phyloP scores from a whole-genome alignment of 2,113 vertebrate species.

The Muntiacus reevesi region DNA sequence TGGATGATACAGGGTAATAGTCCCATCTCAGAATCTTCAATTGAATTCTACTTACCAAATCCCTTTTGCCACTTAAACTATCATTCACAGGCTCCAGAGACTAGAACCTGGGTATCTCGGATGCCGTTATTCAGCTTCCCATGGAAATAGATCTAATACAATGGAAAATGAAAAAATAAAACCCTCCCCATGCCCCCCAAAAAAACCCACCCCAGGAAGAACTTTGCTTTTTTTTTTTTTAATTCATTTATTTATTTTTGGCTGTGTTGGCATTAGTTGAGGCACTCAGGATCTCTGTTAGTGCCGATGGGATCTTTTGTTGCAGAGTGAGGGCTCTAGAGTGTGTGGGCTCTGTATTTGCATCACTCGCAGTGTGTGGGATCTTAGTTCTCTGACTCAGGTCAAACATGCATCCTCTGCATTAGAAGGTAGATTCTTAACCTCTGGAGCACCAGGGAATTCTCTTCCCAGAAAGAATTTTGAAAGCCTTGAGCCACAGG shows the following conservation, averaged over 20 bases:
- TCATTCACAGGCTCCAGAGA: not conserved
- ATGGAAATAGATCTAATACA: not conserved
- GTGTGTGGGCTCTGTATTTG: too few species aligned
- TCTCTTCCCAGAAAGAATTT: not conserved
- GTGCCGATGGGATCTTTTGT: too few species aligned
- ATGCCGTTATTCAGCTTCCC: not conserved
- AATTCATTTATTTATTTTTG: not conserved
- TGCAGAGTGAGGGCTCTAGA: too few species aligned
- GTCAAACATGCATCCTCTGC: not conserved
- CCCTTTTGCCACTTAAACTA: not conserved
- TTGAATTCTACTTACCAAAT: not conserved
- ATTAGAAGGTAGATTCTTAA: accelerated
- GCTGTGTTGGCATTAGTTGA: not conserved
- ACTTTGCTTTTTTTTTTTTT: not conserved
- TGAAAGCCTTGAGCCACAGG: not conserved
- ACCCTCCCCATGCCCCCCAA: too few species aligned
- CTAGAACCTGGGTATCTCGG: not conserved
- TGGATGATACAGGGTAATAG: not conserved
- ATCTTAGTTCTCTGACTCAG: too few species aligned
- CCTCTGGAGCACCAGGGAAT: not conserved
- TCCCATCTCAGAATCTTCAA: not conserved
- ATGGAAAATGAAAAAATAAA: not conserved
- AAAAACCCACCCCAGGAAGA: not conserved
- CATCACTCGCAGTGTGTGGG: too few species aligned
- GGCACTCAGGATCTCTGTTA: too few species aligned